Conservation (phyloP, 2,888 invertebrate genomes). For the Microplitis deprimator region DNA sequence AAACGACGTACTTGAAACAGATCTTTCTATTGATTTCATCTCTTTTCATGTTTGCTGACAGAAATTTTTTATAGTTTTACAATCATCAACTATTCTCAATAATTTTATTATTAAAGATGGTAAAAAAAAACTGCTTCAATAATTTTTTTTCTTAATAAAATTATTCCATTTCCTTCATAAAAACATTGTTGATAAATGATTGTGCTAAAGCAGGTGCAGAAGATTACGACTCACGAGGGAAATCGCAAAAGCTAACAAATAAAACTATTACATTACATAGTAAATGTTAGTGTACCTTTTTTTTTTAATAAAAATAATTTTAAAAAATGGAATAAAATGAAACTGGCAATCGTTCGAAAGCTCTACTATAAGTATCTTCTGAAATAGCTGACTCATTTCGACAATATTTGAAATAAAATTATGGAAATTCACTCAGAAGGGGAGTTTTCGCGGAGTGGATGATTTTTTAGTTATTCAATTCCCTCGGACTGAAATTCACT, state of each 20-base stretch:
- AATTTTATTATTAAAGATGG: too few species aligned
- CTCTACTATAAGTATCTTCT: not conserved
- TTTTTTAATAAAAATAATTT: not conserved
- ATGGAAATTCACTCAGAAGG: too few species aligned
- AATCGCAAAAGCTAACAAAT: not conserved
- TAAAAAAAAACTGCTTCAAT: not conserved
- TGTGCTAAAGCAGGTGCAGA: not conserved
- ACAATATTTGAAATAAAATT: too few species aligned
- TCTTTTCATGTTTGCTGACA: not conserved
- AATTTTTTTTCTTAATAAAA: not conserved
- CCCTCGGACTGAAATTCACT: too few species aligned
- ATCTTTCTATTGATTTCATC: not conserved
- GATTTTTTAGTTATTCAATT: too few species aligned
- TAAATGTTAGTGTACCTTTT: not conserved
- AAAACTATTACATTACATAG: not conserved
- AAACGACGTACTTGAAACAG: slow-evolving; percentile 1
- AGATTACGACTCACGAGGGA: not conserved
- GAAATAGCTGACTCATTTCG: not conserved
- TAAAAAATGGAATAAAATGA: not conserved
- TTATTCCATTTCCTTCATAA: not conserved
- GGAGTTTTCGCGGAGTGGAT: too few species aligned
- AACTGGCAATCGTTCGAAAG: not conserved
- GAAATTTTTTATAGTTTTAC: too few species aligned
- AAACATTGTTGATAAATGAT: not conserved
- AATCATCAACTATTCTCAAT: too few species aligned